phyloP scores from a whole-genome alignment of 92 coral and sea anemone species.

The Zoanthus solanderi region DNA sequence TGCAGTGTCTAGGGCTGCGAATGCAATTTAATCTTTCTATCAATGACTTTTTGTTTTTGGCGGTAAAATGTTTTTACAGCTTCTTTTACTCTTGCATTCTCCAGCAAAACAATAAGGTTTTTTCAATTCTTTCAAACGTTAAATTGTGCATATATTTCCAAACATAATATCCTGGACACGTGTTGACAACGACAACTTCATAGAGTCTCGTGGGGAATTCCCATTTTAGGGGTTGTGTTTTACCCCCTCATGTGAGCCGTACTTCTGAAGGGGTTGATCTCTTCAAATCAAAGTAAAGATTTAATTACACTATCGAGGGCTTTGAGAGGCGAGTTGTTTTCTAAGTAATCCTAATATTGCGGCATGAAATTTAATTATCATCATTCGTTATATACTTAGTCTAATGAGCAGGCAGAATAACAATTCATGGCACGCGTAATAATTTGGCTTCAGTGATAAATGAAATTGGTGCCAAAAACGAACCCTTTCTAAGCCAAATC shows the following conservation, averaged over 20 bases:
- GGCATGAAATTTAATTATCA: constrained; percentile 80
- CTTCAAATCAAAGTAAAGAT: constrained; percentile 55
- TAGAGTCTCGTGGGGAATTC: constrained; percentile 22
- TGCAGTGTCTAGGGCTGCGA: constrained; percentile 63
- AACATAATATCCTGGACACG: constrained; percentile 66
- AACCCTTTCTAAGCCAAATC: constrained; percentile 19
- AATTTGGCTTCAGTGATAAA: constrained; percentile 2
- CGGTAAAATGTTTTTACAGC: constrained; percentile 95
- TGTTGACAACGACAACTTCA: constrained; percentile 39
- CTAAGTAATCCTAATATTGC: constrained; percentile 76
- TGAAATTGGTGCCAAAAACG: constrained; percentile 6
- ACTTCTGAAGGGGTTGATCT: constrained; percentile 21
- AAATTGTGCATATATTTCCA: constrained; percentile 66
- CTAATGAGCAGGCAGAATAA: constrained; percentile 46
- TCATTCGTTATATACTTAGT: constrained; percentile 61
- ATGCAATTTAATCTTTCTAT: constrained; percentile 87
- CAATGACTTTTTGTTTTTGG: constrained; percentile 94
- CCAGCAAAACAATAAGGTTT: constrained; percentile 76
- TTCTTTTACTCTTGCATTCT: constrained; percentile 83
- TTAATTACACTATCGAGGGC: constrained; percentile 77
- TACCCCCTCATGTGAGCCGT: neutral
- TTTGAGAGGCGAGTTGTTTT: constrained; percentile 65
- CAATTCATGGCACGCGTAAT: constrained; percentile 76
- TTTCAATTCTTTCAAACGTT: constrained; percentile 79
- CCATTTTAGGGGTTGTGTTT: neutral